Percentiles rank a stretch among this genome's conserved stretches.
Evolutionary conservation across 2,797 vertebrate genomes (phyloP).

Genomic region (Champsocephalus esox): DNA sequence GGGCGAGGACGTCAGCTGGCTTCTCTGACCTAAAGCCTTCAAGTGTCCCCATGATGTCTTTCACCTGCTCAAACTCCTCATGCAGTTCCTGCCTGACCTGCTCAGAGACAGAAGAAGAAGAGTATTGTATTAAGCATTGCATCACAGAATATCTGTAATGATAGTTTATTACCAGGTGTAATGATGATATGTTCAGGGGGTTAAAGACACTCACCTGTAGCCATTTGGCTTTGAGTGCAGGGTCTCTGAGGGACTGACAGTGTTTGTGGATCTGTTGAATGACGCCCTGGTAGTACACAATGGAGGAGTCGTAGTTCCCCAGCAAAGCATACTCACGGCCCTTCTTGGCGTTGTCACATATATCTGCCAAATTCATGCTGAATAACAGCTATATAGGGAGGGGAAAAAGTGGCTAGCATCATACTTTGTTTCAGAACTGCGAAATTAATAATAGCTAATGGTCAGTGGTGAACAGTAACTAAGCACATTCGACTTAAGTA

Average conservation of each 20-base stretch:
- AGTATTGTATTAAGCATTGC: background rate
- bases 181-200: background rate
- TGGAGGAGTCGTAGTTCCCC: constrained; percentile 97
- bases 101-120: constrained; percentile 7
- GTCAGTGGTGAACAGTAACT: no score
- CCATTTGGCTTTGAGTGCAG: constrained; percentile 93
- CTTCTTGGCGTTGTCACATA: constrained; percentile 97
- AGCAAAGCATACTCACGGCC: constrained; percentile 96
- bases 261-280: constrained; percentile 96
- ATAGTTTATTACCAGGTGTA: background rate
- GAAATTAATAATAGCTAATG: no score
- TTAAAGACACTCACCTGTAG: constrained; percentile 87
- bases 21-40: constrained; percentile 94
- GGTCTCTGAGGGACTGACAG: constrained; percentile 91
- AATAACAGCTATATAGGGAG: constrained; percentile 55
- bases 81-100: constrained; percentile 93
- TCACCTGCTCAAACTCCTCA: constrained; percentile 96
- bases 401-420: background rate
- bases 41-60: constrained; percentile 91
- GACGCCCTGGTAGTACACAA: constrained; percentile 97
- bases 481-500: no score
- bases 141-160: background rate
- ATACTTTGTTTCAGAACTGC: background rate
- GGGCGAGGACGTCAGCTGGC: constrained; percentile 87
- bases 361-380: constrained; percentile 95